Base-by-base conservation (phyloP, 2,888 invertebrate species). In the Caenorhabditis doughertyi region DNA sequence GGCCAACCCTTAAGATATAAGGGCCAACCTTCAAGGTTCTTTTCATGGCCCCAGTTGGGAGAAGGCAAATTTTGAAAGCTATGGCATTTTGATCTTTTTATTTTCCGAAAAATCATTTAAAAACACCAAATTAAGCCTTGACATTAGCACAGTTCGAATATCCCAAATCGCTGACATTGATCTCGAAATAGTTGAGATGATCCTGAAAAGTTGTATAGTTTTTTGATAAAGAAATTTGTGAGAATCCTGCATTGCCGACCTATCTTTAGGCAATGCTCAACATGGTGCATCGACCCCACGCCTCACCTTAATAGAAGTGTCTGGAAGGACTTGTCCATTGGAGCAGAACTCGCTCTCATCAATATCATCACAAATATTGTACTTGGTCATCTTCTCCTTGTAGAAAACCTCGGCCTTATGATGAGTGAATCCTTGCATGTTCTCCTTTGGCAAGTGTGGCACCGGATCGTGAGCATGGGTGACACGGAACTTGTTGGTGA, bases 371-470 rank as follows among this genome's bases (percentile, higher is more conserved):
- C 88, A 88, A 16, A 85, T 83, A 27, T 60, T 58, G 81, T 76
- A 86, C 32, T 81, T 77, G 35, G 55, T 74, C 88, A 88, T 88
- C 25, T 82, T 73, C 68, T 87, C 86, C 70, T 88, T 84, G 84
- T 88, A 88, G 80, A 85, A 70, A 23, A 87, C 88, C 84, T 88
- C 88, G 9, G 85, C 73, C 67, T 83, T 86, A 77, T 88, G 88
- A 42, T 88, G 88, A 13, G 56, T 73, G 81, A 84, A 88, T 23
- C 84, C 84, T 79, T 87, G 85, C 79, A 86, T 76, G 73, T 85
- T 86, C 35, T 84, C 60, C 23, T 73, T 25, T 27, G 89, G 89
- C 9, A 88, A 56, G 64, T 88, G 88, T 27, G 88, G 84, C 25
- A 88, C 87, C 62, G 85, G 72, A 71, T 88, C 88, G 55, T 83